Evolutionary conservation across 2,888 invertebrate genomes (phyloP), one percentile per base, ranked within the genome.

Genomic region (Agapostemon virescens): DNA sequence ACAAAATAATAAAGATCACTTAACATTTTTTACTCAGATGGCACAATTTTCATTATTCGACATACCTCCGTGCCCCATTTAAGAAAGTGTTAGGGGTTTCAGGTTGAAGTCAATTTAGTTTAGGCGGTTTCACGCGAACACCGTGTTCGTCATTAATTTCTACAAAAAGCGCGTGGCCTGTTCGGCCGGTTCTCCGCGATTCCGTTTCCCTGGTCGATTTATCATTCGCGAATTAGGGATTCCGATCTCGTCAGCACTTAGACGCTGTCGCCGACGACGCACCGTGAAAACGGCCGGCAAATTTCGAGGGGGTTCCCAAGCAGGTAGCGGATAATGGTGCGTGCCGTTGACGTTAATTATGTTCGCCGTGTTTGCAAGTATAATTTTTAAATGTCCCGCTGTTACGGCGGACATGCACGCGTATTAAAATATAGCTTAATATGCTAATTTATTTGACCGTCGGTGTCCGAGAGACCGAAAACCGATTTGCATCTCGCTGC

Each of bases 261-360:
- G 26, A 33, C 30, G 30, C 23, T 20, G 1, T 5, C 55, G 23
- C 0, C 55, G 58, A 7, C 26, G 33, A 11, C 61, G 33, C 52
- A 23, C 20, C 30, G 33, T 26, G 70, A 45, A 30, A 36, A 11
- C 52, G 76, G 45, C 4, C 68, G 63, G 70, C 58, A 69, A 79
- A 77, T 83, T 86, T 84, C 84, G 83, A 81, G 69, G 74, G 45
- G 38, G 23, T 83, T 71, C n/a, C 45, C 55, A 15, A 15, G 6
- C 55, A 55, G n/a, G 49, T 49, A 49, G 6, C 55, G 88, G 87
- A 90, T 89, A 90, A 90, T 88, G 88, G 89, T 90, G 89, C 88
- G 90, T 90, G 90, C 88, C 86, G 76, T 81, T 90, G 88, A 90
- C 90, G 88, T 90, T 90, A 90, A 89, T 90, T 89, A 90, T 85